Conservation (phyloP, 1,140 invertebrate species). For the Phocides pigmalion region DNA sequence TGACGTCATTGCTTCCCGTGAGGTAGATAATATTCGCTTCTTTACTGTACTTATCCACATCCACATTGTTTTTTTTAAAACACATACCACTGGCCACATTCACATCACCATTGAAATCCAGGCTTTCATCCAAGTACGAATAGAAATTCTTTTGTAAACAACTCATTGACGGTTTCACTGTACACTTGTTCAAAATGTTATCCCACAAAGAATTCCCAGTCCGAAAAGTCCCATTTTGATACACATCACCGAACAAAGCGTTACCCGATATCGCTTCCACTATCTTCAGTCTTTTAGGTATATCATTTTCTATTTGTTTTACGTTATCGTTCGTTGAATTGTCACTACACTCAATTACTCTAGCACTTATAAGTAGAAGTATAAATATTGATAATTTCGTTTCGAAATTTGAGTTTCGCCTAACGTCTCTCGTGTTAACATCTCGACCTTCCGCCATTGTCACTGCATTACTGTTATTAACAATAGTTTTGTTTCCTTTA, state of each 20-base stretch:
- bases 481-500: constrained; percentile 41
- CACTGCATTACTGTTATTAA: constrained; percentile 60
- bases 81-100: constrained; percentile 88
- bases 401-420: constrained; percentile 25
- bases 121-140: constrained; percentile 86
- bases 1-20: constrained; percentile 59
- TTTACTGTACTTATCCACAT: constrained; percentile 83
- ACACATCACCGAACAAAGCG: constrained; percentile 60
- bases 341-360: constrained; percentile 48
- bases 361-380: constrained; percentile 49
- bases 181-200: constrained; percentile 88
- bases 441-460: constrained; percentile 57
- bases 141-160: constrained; percentile 92
- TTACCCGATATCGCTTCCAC: constrained; percentile 63
- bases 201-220: constrained; percentile 89
- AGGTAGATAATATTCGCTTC: constrained; percentile 72
- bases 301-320: constrained; percentile 50
- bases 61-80: constrained; percentile 87
- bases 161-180: constrained; percentile 85
- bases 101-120: constrained; percentile 87
- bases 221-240: constrained; percentile 78
- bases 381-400: constrained; percentile 40
- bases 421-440: constrained; percentile 20
- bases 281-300: constrained; percentile 61
- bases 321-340: constrained; percentile 49